phyloP scores from a whole-genome alignment of 2,113 vertebrate genomes.

The Nycticorax nycticorax region DNA sequence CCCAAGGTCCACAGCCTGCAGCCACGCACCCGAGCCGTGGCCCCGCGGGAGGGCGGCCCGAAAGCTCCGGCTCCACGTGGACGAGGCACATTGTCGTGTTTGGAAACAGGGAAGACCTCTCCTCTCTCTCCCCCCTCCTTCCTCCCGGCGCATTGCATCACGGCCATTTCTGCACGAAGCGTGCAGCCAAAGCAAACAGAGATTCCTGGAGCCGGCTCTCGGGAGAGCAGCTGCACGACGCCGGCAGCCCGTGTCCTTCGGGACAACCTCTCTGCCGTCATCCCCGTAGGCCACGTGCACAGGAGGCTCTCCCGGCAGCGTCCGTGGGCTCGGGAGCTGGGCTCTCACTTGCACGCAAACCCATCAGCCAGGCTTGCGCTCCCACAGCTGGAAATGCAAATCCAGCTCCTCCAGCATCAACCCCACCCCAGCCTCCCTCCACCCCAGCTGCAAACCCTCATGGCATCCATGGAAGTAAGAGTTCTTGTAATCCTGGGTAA shows the following conservation, averaged over 20 bases:
- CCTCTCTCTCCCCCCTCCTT: not conserved
- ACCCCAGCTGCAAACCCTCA: not conserved
- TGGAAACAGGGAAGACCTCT: not conserved
- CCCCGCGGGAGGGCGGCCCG: not conserved
- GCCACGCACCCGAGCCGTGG: not conserved
- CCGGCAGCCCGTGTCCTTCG: not conserved
- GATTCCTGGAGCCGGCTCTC: conserved; percentile 5
- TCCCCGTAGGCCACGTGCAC: not conserved
- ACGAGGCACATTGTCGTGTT: not conserved
- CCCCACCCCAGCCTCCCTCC: not conserved
- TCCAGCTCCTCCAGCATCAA: not conserved
- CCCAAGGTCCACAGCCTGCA: not conserved
- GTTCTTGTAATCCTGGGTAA: not conserved
- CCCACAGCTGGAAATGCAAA: not conserved
- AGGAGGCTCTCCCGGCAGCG: not conserved
- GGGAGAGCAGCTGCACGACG: conserved; percentile 46
- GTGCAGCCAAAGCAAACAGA: conserved; percentile 67
- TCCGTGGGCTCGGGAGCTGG: not conserved
- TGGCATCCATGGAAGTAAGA: fast-evolving
- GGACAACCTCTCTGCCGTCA: not conserved
- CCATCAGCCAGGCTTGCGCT: not conserved
- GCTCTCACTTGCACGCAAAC: not conserved
- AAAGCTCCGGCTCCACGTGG: not conserved
- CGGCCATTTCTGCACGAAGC: not conserved
- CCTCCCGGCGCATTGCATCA: not conserved